These are phyloP conservation scores for Microctonus brassicae DNA, from an alignment of 2,888 invertebrate species.

Conservation along the genomic window DNA sequence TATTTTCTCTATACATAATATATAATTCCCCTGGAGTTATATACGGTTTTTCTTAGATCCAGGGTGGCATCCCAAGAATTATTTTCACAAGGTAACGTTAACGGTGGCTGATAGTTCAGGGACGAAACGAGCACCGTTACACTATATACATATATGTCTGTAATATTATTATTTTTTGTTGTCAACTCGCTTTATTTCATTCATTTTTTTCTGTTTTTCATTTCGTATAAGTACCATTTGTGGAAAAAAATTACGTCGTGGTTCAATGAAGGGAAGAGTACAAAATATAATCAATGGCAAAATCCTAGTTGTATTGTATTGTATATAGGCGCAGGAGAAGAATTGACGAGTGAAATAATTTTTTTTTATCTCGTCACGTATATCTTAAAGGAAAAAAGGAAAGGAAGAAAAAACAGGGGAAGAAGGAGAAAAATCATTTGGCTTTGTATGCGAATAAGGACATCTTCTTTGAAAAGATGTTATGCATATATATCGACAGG, in stretches of 20 bases:
- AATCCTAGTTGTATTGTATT: not conserved
- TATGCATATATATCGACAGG: not conserved
- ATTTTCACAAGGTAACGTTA: too few species aligned
- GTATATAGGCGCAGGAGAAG: not conserved
- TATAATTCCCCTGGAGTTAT: too few species aligned
- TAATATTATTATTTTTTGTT: not conserved
- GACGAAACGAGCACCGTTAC: too few species aligned
- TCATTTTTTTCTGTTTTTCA: not conserved
- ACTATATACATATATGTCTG: too few species aligned
- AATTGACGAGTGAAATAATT: not conserved
- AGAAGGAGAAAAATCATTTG: not conserved
- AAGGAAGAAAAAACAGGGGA: not conserved
- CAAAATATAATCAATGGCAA: not conserved
- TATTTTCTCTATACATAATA: too few species aligned
- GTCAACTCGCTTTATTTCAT: not conserved
- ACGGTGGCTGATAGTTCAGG: too few species aligned
- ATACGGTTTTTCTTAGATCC: too few species aligned
- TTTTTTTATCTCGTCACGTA: constrained; percentile 17
- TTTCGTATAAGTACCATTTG: not conserved
- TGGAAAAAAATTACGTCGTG: not conserved
- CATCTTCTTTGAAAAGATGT: not conserved
- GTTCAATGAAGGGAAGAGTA: not conserved
- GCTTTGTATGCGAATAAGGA: constrained; percentile 1
- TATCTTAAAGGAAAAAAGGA: not conserved
- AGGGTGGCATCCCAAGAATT: too few species aligned